Percentiles rank a stretch among this genome's conserved stretches.
phyloP scores from a whole-genome alignment of 2,888 invertebrate genomes.

The Colostygia pectinataria region DNA sequence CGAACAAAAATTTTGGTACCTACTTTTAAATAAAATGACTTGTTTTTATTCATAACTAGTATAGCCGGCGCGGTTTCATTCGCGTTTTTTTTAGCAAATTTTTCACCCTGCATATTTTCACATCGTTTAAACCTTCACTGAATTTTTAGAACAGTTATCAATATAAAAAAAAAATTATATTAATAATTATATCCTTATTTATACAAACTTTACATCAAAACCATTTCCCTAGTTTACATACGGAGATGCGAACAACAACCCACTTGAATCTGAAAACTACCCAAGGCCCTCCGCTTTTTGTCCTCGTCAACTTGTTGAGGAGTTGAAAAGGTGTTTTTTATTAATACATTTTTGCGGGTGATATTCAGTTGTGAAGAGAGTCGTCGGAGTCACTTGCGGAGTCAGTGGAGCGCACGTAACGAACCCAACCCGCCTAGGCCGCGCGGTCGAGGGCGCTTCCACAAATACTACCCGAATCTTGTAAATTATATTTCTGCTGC shows the following conservation, averaged over 20 bases:
- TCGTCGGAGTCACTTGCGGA: conserved; percentile 71
- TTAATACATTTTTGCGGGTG: conserved; percentile 64
- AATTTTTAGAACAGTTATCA: no score
- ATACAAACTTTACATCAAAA: neutral
- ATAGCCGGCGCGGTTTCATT: no score
- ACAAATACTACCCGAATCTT: conserved; percentile 31
- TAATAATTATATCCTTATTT: neutral
- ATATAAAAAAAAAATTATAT: no score
- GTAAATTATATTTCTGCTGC: conserved; percentile 31
- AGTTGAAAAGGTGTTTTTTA: conserved; percentile 69
- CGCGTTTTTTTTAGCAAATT: no score
- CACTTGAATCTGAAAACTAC: conserved; percentile 43
- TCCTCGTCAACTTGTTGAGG: conserved; percentile 56
- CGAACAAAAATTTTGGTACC: no score
- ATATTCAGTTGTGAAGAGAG: conserved; percentile 64
- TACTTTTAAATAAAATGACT: no score
- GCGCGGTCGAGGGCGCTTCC: conserved; percentile 28
- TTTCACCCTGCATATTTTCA: no score
- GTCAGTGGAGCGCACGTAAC: conserved; percentile 73
- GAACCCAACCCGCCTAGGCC: conserved; percentile 54
- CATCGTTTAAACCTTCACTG: no score
- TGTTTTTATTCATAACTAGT: no score
- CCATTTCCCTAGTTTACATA: conserved; percentile 16
- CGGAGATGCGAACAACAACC: conserved; percentile 27
- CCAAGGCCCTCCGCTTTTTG: conserved; percentile 44